Base-by-base conservation (phyloP, 1,140 invertebrate genomes). In the Drosophila truncata region DNA sequence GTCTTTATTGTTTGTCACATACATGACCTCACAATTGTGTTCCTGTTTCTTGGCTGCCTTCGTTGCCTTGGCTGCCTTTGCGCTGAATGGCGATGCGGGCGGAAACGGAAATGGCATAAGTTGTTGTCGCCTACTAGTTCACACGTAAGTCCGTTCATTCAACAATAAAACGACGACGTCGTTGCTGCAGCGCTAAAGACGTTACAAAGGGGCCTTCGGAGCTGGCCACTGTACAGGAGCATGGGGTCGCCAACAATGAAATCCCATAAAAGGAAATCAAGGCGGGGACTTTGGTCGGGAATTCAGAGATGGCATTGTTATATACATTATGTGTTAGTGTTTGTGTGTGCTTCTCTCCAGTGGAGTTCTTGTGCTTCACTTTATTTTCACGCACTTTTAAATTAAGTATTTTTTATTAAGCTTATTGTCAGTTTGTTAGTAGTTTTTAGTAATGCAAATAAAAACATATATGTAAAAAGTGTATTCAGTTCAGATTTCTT, bases 1-100 rank as follows among this genome's bases (percentile, higher is more conserved):
- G 81, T 85, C 85, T 82, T 90, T 90, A 90, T 90, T 90, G 85
- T 90, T 90, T 90, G 85, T 85, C 85, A 90, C 85, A 90, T 90
- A 91, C 85, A 90, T 85, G 86, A 85, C 81, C 85, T 85, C 85
- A 85, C 85, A 90, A 90, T 81, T 90, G 74, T 79, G 55, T 84
- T 81, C 73, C 78, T 78, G 73, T 78, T 81, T 52, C 73, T 75
- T 82, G 73, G 71, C 54, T 64, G 41, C 47, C 29, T 42, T 37
- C 27, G 65, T 41, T 50, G 65, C 65, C 14, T 55, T 55, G 31
- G 23, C 60, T 41, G 31, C 44, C 41, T 59, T 60, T 65, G 67
- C 78, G 75, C 71, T 69, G 65, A 77, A 77, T 76, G 74, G 66
- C 76, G 61, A 71, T 76, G 66, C 76, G 67, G 63, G 25, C 78